A percentile compares a stretch with the other conserved stretches of the same genome.
These are phyloP conservation scores for Pangasianodon gigas DNA, from an alignment of 2,113 vertebrate genomes.

Conservation along the genomic window DNA sequence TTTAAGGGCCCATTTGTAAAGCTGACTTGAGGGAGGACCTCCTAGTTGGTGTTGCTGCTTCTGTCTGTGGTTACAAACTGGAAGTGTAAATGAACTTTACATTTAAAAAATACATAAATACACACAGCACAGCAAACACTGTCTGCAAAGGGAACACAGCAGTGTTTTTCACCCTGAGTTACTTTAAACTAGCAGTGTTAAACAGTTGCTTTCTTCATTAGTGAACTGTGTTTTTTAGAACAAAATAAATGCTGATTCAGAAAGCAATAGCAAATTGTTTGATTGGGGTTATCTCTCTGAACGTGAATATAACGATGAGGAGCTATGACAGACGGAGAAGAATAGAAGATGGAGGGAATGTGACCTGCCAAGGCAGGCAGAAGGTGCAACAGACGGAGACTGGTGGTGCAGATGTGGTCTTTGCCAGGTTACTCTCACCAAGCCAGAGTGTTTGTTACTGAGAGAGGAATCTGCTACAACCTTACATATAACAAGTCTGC, in stretches of 20 bases:
- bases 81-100: not conserved
- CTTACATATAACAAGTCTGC: not conserved
- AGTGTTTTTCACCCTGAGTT: not conserved
- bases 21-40: too few species aligned
- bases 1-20: too few species aligned
- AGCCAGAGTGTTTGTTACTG: not conserved
- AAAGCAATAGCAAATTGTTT: not conserved
- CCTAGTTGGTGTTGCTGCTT: not conserved
- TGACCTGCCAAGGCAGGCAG: not conserved
- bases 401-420: conserved; percentile 6
- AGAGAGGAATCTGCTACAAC: not conserved
- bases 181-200: not conserved
- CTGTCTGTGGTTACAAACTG: not conserved
- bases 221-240: not conserved
- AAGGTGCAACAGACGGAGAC: conserved; percentile 2
- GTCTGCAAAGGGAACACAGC: not conserved
- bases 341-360: not conserved
- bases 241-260: not conserved
- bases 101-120: not conserved
- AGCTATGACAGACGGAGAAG: not conserved
- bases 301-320: not conserved
- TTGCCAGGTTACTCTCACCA: not conserved
- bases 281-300: not conserved
- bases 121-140: not conserved
- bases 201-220: not conserved